phyloP scores from a whole-genome alignment of 2,888 invertebrate species.

The Andrena marginata region DNA sequence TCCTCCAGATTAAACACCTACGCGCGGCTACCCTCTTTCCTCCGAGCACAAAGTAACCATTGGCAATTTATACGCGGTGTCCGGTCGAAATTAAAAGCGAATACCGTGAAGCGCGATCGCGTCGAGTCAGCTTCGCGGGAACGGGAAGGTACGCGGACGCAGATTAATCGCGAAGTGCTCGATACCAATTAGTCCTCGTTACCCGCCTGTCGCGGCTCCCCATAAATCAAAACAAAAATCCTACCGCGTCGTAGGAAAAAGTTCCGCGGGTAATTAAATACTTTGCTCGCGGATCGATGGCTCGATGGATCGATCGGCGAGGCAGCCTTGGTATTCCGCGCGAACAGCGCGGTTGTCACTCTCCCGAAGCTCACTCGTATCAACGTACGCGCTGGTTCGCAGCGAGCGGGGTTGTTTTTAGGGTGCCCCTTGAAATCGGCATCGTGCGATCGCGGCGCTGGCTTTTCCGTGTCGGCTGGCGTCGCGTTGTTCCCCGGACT shows the following conservation, averaged over 20 bases:
- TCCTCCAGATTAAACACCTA: slow-evolving; percentile 8
- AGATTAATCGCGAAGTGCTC: not conserved
- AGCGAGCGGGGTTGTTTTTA: no score
- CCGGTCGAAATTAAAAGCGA: slow-evolving; percentile 7
- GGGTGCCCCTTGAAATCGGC: no score
- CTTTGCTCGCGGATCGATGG: not conserved
- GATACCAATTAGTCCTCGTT: not conserved
- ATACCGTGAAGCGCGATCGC: not conserved
- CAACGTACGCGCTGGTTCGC: no score
- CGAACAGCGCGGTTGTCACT: no score
- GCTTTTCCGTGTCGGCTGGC: slow-evolving; percentile 12
- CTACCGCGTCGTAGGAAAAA: no score
- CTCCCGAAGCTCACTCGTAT: no score
- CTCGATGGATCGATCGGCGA: not conserved
- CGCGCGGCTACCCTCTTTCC: not conserved
- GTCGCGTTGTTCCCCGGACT: slow-evolving; percentile 5
- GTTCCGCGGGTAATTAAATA: not conserved
- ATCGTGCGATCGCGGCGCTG: slow-evolving; percentile 17
- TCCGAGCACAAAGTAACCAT: not conserved
- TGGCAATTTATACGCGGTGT: slow-evolving; percentile 4
- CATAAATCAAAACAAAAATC: not conserved
- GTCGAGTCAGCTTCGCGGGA: not conserved
- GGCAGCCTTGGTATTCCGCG: no score
- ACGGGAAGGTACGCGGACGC: not conserved
- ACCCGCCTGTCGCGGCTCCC: not conserved